phyloP scores from a whole-genome alignment of 2,113 vertebrate species.

The Oplegnathus fasciatus region DNA sequence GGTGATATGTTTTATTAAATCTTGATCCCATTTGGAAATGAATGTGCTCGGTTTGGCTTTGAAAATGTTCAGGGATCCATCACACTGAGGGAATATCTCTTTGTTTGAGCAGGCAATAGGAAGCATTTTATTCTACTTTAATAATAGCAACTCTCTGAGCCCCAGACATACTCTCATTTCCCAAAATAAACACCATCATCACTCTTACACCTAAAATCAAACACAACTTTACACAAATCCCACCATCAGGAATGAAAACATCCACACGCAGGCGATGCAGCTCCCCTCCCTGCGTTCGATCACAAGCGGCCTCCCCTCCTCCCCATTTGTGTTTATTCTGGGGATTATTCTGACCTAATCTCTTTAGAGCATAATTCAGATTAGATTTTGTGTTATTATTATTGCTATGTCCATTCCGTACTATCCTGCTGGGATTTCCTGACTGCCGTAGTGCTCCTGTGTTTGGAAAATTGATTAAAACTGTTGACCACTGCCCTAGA shows the following conservation, averaged over 20 bases:
- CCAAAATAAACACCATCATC: slow-evolving; percentile 70
- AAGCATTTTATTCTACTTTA: slow-evolving; percentile 56
- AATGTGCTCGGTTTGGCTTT: slow-evolving; percentile 26
- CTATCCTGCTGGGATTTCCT: slow-evolving; percentile 76
- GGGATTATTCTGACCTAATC: slow-evolving; percentile 87
- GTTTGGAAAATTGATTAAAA: slow-evolving; percentile 87
- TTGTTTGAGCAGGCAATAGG: slow-evolving; percentile 53
- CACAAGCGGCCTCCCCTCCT: slow-evolving; percentile 54
- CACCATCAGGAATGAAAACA: slow-evolving; percentile 52
- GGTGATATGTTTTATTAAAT: slow-evolving; percentile 39
- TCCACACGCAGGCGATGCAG: slow-evolving; percentile 25
- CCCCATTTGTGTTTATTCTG: slow-evolving; percentile 82
- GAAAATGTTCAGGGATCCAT: slow-evolving; percentile 29
- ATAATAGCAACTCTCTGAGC: slow-evolving; percentile 60
- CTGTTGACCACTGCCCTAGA: slow-evolving; percentile 83
- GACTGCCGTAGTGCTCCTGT: slow-evolving; percentile 64
- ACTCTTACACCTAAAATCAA: slow-evolving; percentile 48
- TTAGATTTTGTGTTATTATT: slow-evolving; percentile 87
- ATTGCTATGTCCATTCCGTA: slow-evolving; percentile 81
- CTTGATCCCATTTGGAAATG: slow-evolving; percentile 29
- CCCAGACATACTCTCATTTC: slow-evolving; percentile 53
- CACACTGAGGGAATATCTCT: slow-evolving; percentile 36
- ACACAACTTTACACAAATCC: slow-evolving; percentile 69
- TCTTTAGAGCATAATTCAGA: slow-evolving; percentile 87
- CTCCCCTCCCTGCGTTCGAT: slow-evolving; percentile 60